Evolutionary conservation across 2,113 vertebrate genomes (phyloP), one percentile per base, ranked within the genome.

Genomic region (Mustela lutreola): DNA sequence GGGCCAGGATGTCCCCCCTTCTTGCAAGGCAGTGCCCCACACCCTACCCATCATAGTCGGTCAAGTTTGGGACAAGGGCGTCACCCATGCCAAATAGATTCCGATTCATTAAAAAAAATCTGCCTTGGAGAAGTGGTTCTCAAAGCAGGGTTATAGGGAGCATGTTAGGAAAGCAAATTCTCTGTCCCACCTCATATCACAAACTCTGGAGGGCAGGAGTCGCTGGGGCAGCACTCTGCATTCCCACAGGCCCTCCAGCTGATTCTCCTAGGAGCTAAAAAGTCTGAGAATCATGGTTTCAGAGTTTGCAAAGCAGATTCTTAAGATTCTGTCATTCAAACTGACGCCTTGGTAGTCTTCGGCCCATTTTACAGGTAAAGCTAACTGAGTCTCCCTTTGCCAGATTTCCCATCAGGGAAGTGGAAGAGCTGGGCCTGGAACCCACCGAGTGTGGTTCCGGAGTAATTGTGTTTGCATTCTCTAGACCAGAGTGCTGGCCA

Each of bases 1-100:
- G 24, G 28, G 14, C 73, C 21, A 42, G 4, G 18, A n/a, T 67
- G 36, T 5, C 15, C 15, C 56, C 31, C 36, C 50, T 53, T 63
- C 21, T 21, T 21, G 26, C 22, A 58, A n/a, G n/a, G 39, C 50
- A 1, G 19, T 11, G 71, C 60, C 82, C 50, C 1, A 0, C 4
- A 6, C 36, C 6, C 7, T 65, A 2, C 12, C 36, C 50, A 9
- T 1, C 10, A 5, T 3, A 8, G 19, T 9, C 48, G 16, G 14
- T 36, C 10, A 0, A 15, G 21, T n/a, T 56, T 45, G n/a, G 36
- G 45, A 58, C 19, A 28, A 7, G 18, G 11, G 75, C 62, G 4
- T 50, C 63, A 28, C 60, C 71, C 31, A 2, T 78, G 86, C 73
- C 89, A 75, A 10, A 10, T 36, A 58, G 48, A 42, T 21, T 24